Evolutionary conservation across 2,888 invertebrate genomes (phyloP).

Genomic region (Eurytoma adleriae): DNA sequence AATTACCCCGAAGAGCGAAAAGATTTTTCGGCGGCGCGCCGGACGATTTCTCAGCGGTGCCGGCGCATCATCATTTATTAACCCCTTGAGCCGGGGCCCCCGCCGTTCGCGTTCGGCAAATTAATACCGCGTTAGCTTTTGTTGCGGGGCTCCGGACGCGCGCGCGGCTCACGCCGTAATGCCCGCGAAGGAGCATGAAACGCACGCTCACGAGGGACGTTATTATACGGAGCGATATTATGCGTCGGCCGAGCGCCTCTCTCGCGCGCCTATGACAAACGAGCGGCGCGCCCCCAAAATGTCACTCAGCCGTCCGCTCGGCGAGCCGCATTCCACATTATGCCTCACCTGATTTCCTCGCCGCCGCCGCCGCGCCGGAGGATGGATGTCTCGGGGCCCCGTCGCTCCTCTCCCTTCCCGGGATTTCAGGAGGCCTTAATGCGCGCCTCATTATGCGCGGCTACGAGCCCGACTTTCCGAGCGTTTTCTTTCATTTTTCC

Average conservation of each 20-base stretch:
- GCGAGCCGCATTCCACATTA: constrained; percentile 66
- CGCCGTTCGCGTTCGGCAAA: constrained; percentile 24
- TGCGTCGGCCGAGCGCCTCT: background rate
- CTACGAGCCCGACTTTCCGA: background rate
- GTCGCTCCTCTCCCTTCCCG: constrained; percentile 2
- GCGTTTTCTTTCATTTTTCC: background rate
- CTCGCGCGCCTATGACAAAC: constrained; percentile 68
- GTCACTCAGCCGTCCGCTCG: constrained; percentile 69
- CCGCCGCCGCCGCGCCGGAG: constrained; percentile 32
- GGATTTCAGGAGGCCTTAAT: constrained; percentile 35
- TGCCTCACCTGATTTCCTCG: constrained; percentile 63
- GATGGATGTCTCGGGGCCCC: constrained; percentile 15
- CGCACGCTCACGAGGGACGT: constrained; percentile 14
- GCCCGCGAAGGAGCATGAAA: constrained; percentile 1
- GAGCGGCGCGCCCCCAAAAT: constrained; percentile 73
- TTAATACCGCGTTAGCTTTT: constrained; percentile 43
- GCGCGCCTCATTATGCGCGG: background rate
- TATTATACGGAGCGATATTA: constrained; percentile 13
- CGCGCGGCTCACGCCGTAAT: background rate
- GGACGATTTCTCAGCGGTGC: background rate
- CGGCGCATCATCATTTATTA: constrained; percentile 28
- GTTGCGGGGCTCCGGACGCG: background rate
- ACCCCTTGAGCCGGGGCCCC: background rate
- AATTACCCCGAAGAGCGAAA: no score
- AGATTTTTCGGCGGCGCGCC: no score